Base-by-base conservation (phyloP, 2,113 vertebrate species). In the Otolemur garnettii region DNA sequence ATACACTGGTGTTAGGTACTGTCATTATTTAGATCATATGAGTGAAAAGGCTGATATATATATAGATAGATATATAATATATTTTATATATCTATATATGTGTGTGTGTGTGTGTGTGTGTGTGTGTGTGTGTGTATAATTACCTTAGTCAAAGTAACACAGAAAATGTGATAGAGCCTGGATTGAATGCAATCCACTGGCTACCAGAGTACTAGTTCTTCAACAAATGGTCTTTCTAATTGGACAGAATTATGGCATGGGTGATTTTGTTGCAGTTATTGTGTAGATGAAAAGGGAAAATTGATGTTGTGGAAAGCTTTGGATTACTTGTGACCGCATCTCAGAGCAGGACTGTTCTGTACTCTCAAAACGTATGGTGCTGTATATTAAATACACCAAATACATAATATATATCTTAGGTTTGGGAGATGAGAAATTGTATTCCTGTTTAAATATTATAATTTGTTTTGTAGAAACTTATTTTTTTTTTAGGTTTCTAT, bases 391-490 rank as follows among this genome's bases (percentile, higher is more conserved):
- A 7, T 12, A 33, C 5, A 92, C 9, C 42, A 93, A 81, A 50
- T 28, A 79, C 57, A 35, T 21, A 59, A 62, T 62, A 62, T 26
- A 57, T 89, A 9, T n/a, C 24, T 35, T 88, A 21, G 3, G 18
- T 89, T 93, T 71, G 8, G 53, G 33, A 78, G 38, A 88, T 83
- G 66, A n/a, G 14, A 89, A 86, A 80, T 77, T 50, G 78, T 93
- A 84, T 93, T 89, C 50, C 93, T 96, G 5, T 72, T 97, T 93
- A 94, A 94, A 96, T 97, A 66, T 83, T 96, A 64, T 7, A 69
- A 85, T 69, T 69, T 84, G n/a, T 75, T 93, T 28, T 62, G 42
- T 55, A 60, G 64, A 86, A 87, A 75, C 8, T 1, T 69, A 85
- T 84, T 95, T 69, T 96, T 69, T 69, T 96, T 97, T 96, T 95